Conservation (phyloP, 2,113 vertebrate genomes). For the Lepidothrix coronata region DNA sequence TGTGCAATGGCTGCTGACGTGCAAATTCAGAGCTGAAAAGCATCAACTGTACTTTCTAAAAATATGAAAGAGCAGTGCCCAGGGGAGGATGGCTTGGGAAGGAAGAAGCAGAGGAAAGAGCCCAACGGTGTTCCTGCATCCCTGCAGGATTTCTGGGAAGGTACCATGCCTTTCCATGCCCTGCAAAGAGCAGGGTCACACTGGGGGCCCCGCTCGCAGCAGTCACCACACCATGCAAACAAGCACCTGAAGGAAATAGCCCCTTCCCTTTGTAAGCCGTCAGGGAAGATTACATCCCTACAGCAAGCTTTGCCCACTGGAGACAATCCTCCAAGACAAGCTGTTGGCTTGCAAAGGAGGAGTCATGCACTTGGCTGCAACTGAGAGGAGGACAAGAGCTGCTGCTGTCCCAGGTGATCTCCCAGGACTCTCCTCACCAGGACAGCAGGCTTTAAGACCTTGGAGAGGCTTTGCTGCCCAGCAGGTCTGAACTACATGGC, state of each 20-base stretch:
- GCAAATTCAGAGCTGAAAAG: not conserved
- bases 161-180: rapidly evolving
- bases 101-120: not conserved
- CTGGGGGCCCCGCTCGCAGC: rapidly evolving
- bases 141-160: not conserved
- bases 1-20: not conserved
- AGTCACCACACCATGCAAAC: not conserved
- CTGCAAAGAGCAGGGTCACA: rapidly evolving
- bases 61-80: not conserved
- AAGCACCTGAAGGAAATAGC: not conserved
- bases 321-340: not conserved
- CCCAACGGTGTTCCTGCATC: rapidly evolving
- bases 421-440: not conserved
- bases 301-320: not conserved
- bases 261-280: not conserved
- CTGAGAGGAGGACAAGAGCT: not conserved
- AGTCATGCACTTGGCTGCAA: rapidly evolving
- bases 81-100: not conserved
- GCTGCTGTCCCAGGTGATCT: not conserved
- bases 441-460: rapidly evolving
- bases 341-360: not conserved
- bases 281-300: not conserved
- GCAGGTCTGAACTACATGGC: not conserved
- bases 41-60: slow-evolving; percentile 6
- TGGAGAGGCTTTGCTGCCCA: not conserved